Evolutionary conservation across 2,888 invertebrate genomes (phyloP).

Genomic region (Meliscaeva auricollis): DNA sequence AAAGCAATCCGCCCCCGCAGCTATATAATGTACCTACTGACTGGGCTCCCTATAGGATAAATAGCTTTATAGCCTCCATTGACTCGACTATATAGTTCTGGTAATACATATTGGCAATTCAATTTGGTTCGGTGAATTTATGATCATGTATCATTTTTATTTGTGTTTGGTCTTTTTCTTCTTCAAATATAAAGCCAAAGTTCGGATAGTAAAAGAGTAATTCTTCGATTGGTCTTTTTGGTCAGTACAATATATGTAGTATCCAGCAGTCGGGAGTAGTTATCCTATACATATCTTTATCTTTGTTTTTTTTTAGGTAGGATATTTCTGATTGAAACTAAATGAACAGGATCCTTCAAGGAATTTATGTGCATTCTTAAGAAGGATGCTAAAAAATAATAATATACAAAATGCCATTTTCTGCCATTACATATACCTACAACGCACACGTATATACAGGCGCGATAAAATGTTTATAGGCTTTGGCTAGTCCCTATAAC

Average conservation of each 20-base stretch:
- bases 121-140: conserved; percentile 24
- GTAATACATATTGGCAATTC: conserved; percentile 40
- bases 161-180: conserved; percentile 6
- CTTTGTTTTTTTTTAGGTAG: neutral
- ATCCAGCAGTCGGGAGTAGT: conserved; percentile 11
- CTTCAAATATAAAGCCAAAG: conserved; percentile 26
- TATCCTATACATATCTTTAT: conserved; percentile 29
- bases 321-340: conserved; percentile 9
- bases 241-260: too few relatives aligned
- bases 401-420: neutral
- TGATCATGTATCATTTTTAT: conserved; percentile 57
- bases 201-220: conserved; percentile 25
- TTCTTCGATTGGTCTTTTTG: conserved; percentile 35
- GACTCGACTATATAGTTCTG: conserved; percentile 1
- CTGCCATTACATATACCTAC: neutral
- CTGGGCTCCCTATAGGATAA: neutral
- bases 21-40: neutral
- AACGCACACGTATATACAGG: conserved; percentile 13
- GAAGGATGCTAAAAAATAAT: conserved; percentile 44
- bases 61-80: neutral
- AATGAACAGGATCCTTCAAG: conserved; percentile 3
- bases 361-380: conserved; percentile 53
- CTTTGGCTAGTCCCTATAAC: conserved; percentile 23
- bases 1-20: neutral
- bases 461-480: conserved; percentile 51